Evolutionary conservation across 1,140 invertebrate species (phyloP).

Genomic region (Metopolophium dirhodum): DNA sequence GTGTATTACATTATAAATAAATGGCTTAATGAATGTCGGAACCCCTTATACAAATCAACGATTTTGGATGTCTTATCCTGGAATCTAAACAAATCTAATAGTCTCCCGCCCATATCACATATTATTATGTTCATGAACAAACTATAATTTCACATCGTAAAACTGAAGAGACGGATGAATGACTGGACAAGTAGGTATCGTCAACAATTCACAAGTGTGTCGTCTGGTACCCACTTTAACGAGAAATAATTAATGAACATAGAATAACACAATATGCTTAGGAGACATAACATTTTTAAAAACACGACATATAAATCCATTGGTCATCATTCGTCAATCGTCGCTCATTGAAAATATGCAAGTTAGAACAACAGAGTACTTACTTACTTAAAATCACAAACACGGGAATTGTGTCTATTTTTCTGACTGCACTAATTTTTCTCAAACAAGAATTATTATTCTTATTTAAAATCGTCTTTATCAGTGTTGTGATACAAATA

Average conservation of each 20-base stretch:
- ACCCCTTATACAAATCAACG: too few species aligned
- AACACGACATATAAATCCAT: background rate
- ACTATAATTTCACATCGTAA: background rate
- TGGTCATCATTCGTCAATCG: background rate
- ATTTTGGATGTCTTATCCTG: background rate
- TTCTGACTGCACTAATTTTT: background rate
- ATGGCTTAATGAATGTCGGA: background rate
- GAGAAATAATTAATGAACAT: background rate
- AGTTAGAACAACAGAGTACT: background rate
- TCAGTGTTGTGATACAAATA: background rate
- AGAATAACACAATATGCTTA: background rate
- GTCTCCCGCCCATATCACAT: background rate
- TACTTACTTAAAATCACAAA: background rate
- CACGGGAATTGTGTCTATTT: background rate
- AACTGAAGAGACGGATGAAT: background rate
- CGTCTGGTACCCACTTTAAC: background rate
- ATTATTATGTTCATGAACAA: background rate
- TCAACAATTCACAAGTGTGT: background rate
- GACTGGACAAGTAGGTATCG: background rate
- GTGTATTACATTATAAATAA: background rate
- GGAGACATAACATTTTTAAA: background rate
- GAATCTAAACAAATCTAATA: background rate
- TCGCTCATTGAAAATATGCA: background rate
- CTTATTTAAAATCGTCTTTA: background rate
- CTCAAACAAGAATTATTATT: background rate